phyloP scores from a whole-genome alignment of 2,888 invertebrate genomes.

The Dasypolia templi region DNA sequence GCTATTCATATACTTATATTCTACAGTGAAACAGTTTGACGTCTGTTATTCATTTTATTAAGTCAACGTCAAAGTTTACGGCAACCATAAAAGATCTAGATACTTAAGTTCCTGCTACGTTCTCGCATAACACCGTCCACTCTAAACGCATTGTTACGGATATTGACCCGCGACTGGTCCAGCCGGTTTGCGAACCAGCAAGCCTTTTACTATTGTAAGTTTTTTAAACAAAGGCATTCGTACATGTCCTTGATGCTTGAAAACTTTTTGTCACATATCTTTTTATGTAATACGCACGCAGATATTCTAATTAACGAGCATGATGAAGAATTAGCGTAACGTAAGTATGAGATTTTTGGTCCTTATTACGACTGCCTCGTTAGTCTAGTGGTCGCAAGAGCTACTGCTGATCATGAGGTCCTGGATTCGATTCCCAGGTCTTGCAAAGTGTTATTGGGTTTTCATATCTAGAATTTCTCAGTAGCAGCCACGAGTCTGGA shows the following conservation, averaged over 20 bases:
- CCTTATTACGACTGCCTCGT: too few relatives aligned
- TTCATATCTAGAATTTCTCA: too few relatives aligned
- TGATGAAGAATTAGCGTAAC: not conserved
- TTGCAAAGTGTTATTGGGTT: too few relatives aligned
- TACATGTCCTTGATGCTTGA: constrained; percentile 25
- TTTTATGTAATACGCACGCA: constrained; percentile 6
- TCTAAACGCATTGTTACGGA: constrained; percentile 54
- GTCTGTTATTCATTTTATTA: not conserved
- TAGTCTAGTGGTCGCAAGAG: too few relatives aligned
- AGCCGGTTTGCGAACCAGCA: constrained; percentile 6
- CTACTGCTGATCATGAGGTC: too few relatives aligned
- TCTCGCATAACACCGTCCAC: constrained; percentile 26
- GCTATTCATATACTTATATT: not conserved
- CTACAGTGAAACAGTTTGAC: not conserved
- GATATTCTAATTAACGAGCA: constrained; percentile 6
- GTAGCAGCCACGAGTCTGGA: too few relatives aligned
- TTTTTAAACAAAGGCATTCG: constrained; percentile 28
- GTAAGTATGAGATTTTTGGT: not conserved
- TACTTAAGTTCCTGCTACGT: constrained; percentile 19
- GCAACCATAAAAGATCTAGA: not conserved
- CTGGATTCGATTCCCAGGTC: too few relatives aligned
- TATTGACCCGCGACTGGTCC: constrained; percentile 57
- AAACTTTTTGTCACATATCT: constrained; percentile 5
- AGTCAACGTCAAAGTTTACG: too few relatives aligned
- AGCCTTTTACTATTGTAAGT: constrained; percentile 22